Evolutionary conservation across 2,113 vertebrate genomes (phyloP).

Genomic region (Muntiacus reevesi): DNA sequence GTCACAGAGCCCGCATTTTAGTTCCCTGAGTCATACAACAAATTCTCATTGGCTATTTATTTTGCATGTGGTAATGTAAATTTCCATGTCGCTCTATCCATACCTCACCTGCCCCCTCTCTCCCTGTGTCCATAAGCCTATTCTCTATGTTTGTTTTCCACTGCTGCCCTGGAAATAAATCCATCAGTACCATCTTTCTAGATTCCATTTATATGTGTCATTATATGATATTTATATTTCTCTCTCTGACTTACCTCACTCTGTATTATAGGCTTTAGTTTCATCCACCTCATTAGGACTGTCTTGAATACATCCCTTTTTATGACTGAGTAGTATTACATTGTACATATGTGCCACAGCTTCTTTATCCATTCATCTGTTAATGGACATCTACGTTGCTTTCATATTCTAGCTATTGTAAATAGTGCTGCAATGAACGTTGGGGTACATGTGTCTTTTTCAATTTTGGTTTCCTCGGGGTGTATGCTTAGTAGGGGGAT

Average conservation of each 20-base stretch:
- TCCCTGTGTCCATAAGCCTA: neutral
- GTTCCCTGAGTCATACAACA: neutral
- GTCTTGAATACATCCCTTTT: neutral
- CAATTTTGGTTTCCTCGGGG: neutral
- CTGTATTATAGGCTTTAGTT: neutral
- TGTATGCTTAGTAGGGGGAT: neutral
- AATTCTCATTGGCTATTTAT: neutral
- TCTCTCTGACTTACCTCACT: neutral
- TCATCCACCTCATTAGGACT: neutral
- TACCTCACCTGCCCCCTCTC: accelerated
- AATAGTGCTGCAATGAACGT: neutral
- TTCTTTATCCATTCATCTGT: neutral
- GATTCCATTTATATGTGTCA: neutral
- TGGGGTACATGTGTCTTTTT: neutral
- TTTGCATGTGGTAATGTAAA: neutral
- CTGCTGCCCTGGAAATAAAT: neutral
- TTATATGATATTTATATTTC: neutral
- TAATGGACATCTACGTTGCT: neutral
- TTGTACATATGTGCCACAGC: neutral
- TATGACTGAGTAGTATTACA: neutral
- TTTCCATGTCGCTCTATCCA: neutral
- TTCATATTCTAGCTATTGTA: neutral
- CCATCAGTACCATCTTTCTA: neutral
- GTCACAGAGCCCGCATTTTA: neutral
- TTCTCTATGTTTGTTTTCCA: neutral